Evolutionary conservation across 2,888 invertebrate genomes (phyloP).

Genomic region (Psococerastis gibbosa): DNA sequence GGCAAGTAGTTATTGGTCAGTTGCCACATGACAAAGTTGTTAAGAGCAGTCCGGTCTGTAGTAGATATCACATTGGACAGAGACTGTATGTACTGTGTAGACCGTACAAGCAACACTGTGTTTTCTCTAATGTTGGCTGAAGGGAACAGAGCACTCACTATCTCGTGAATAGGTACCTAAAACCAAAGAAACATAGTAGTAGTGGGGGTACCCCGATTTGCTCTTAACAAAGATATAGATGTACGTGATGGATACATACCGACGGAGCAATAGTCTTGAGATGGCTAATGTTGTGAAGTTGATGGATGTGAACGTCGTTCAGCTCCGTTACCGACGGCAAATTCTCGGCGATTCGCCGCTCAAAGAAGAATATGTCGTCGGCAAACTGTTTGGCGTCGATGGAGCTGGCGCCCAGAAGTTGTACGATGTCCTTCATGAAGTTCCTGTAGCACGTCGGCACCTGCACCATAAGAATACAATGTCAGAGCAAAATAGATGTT

Average conservation of each 20-base stretch:
- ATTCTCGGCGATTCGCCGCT: conserved; percentile 33
- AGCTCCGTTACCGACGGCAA: conserved; percentile 25
- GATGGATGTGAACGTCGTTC: conserved; percentile 19
- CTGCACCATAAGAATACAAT: conserved; percentile 1
- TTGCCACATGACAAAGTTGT: conserved; percentile 29
- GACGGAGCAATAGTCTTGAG: conserved; percentile 26
- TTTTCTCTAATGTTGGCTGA: conserved; percentile 28
- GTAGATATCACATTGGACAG: conserved; percentile 32
- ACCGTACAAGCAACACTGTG: conserved; percentile 32
- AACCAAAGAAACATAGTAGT: conserved; percentile 16
- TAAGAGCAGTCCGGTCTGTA: conserved; percentile 24
- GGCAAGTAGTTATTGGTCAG: conserved; percentile 33
- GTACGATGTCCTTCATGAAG: conserved; percentile 30
- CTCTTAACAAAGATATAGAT: background rate
- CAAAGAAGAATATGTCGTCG: conserved; percentile 32
- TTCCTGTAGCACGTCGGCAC: conserved; percentile 22
- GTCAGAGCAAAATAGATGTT: background rate
- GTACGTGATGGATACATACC: conserved; percentile 21
- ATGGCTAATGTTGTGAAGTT: conserved; percentile 25
- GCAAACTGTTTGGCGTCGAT: conserved; percentile 30
- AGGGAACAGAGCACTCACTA: conserved; percentile 30
- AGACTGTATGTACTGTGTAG: conserved; percentile 31
- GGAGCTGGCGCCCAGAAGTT: conserved; percentile 28
- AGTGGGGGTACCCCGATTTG: background rate
- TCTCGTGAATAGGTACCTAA: conserved; percentile 29